Conservation (phyloP, 2,888 invertebrate species). For the Petrolisthes cinctipes region DNA sequence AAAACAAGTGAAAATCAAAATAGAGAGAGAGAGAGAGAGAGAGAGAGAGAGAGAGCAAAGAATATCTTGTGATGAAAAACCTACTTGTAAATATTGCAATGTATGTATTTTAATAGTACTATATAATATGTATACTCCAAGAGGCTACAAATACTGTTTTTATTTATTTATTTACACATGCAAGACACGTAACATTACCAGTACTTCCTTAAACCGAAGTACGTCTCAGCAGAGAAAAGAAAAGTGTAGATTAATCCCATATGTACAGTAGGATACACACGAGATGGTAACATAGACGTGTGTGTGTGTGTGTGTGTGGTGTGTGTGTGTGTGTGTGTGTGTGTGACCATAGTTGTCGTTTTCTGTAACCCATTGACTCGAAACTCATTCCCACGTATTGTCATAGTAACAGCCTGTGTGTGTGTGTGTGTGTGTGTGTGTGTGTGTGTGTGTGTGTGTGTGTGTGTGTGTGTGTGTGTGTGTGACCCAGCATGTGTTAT, state of each 20-base stretch:
- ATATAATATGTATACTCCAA: slow-evolving; percentile 33
- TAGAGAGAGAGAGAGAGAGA: too few species aligned
- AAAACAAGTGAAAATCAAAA: slow-evolving; percentile 34
- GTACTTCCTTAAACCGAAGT: slow-evolving; percentile 52
- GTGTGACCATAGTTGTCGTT: neutral
- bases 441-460: too few species aligned
- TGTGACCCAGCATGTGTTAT: too few species aligned
- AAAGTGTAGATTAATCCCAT: slow-evolving; percentile 21
- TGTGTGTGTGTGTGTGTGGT: slow-evolving; percentile 29
- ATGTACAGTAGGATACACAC: slow-evolving; percentile 44
- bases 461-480: too few species aligned
- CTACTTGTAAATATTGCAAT: slow-evolving; percentile 36
- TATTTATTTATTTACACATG: slow-evolving; percentile 51
- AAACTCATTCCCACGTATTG: slow-evolving; percentile 41
- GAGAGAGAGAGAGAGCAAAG: neutral
- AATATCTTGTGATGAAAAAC: slow-evolving; percentile 40
- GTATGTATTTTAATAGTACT: slow-evolving; percentile 25
- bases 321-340: slow-evolving; percentile 14
- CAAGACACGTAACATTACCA: slow-evolving; percentile 54
- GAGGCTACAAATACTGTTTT: slow-evolving; percentile 54
- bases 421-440: too few species aligned
- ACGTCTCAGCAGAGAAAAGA: slow-evolving; percentile 16
- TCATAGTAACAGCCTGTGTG: slow-evolving; percentile 26
- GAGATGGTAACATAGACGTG: slow-evolving; percentile 33
- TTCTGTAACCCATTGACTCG: slow-evolving; percentile 31